phyloP scores from a whole-genome alignment of 1,140 invertebrate species.

The Chlorops oryzae region DNA sequence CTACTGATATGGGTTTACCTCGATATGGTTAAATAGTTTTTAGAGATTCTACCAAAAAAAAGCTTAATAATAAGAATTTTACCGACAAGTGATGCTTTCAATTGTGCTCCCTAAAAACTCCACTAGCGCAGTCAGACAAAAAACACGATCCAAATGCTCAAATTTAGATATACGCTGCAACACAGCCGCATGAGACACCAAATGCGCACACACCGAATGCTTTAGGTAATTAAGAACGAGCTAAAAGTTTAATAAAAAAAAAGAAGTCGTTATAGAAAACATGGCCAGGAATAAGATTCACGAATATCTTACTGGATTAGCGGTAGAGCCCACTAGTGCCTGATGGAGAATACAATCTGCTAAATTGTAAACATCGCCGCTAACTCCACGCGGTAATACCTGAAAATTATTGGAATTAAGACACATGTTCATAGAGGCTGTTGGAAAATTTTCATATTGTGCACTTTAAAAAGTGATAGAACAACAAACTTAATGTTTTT shows the following conservation, averaged over 20 bases:
- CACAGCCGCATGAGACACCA: constrained; percentile 85
- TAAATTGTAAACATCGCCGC: constrained; percentile 85
- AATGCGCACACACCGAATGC: constrained; percentile 82
- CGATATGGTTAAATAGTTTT: not conserved
- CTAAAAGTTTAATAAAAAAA: constrained; percentile 40
- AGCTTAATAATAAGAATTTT: constrained; percentile 2
- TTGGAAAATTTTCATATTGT: not conserved
- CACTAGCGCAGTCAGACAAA: constrained; percentile 78
- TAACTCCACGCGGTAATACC: constrained; percentile 76
- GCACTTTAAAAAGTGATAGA: too few species aligned
- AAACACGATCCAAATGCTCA: constrained; percentile 79
- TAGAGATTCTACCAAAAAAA: not conserved
- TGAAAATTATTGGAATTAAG: constrained; percentile 27
- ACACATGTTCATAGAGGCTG: not conserved
- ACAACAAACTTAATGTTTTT: too few species aligned
- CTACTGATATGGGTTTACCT: constrained; percentile 2
- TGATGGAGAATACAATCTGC: constrained; percentile 90
- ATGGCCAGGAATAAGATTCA: not conserved
- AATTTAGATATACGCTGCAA: constrained; percentile 83
- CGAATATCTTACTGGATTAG: constrained; percentile 55
- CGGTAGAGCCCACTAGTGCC: constrained; percentile 83
- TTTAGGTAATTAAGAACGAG: constrained; percentile 86
- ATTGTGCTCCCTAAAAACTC: constrained; percentile 80
- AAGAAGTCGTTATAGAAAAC: not conserved
- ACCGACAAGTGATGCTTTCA: constrained; percentile 55